Base-by-base conservation (phyloP, 2,888 invertebrate genomes). In the Drosophila helvetica region DNA sequence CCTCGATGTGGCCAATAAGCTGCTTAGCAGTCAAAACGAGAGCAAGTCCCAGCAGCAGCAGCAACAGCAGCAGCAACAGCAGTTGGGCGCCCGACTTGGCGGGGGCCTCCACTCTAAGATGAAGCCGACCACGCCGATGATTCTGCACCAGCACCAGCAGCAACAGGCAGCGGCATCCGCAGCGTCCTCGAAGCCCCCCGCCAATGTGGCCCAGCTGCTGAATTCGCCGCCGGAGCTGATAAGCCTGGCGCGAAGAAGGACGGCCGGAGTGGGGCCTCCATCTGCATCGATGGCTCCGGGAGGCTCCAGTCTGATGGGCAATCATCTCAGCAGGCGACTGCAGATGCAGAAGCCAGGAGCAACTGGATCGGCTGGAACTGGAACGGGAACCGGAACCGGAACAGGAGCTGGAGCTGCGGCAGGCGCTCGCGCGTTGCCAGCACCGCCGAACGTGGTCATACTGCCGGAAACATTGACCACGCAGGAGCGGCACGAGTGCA, bases 161-260 rank as follows among this genome's bases (percentile, higher is more conserved):
- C 78, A 72, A 25, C 62, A 17, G 12, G 47, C 22, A 25, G 10
- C 48, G 4, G 46, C 30, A 17, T 3, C 51, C 38, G 19, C 25
- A 8, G 6, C 52, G 18, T 22, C 10, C 43, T 19, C 17, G 22
- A 38, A 77, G 56, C 25, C 47, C 10, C 10, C 25, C 48, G 10
- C 56, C 42, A 78, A 54, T 66, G 69, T 77, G 51, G 85, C 79
- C 6, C 79, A 78, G n/a, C 51, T 90, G 33, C 80, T 90, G 0
- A 90, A 89, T 47, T 84, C 94, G 19, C 94, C 94, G 0, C 94
- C 94, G 0, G 94, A 94, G 74, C 75, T 94, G 18, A 94, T 94
- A 30, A 94, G 94, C 0, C 93, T 94, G 1, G 94, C 94, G 64
- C 93, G 94, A 3, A 53, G 76, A 15, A 51, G 77, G 53, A 79